A percentile compares a stretch with the other conserved stretches of the same genome.
Conservation (phyloP, 2,797 vertebrate species). For the Phalloptychus januarius region DNA sequence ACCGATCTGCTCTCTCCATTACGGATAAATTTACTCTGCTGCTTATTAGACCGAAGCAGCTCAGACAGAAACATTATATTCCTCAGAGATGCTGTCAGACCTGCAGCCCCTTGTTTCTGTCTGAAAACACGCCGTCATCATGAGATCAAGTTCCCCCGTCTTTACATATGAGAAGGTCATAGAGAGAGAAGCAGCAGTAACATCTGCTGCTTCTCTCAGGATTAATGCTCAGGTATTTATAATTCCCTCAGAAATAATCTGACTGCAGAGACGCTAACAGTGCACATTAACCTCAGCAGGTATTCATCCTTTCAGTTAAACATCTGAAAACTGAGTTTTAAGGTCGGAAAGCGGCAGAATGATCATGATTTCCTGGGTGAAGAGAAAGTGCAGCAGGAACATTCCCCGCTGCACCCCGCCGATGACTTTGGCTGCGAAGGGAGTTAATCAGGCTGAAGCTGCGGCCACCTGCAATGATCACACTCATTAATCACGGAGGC, state of each 20-base stretch:
- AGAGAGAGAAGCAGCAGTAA: constrained; percentile 11
- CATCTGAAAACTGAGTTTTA: background rate
- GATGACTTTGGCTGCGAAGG: constrained; percentile 64
- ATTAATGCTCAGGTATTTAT: constrained; percentile 7
- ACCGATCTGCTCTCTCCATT: constrained; percentile 18
- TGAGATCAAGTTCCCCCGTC: constrained; percentile 54
- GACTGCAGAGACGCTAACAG: background rate
- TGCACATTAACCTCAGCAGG: constrained; percentile 2
- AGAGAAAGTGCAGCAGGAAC: background rate
- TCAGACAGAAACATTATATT: constrained; percentile 43
- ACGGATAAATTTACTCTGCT: constrained; percentile 1
- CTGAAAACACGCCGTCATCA: constrained; percentile 16
- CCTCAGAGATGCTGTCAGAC: constrained; percentile 30
- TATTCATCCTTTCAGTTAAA: background rate
- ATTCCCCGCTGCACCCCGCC: constrained; percentile 47
- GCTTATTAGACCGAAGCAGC: constrained; percentile 11
- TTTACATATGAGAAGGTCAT: constrained; percentile 32
- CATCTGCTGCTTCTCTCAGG: background rate
- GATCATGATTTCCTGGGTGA: background rate
- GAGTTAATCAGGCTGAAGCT: constrained; percentile 68
- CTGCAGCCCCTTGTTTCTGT: constrained; percentile 8
- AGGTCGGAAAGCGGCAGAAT: background rate
- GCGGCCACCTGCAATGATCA: constrained; percentile 34
- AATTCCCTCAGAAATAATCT: background rate
- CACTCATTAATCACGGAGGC: constrained; percentile 61